Conservation (phyloP, 2,113 vertebrate genomes). For the Myotis lucifugus region DNA sequence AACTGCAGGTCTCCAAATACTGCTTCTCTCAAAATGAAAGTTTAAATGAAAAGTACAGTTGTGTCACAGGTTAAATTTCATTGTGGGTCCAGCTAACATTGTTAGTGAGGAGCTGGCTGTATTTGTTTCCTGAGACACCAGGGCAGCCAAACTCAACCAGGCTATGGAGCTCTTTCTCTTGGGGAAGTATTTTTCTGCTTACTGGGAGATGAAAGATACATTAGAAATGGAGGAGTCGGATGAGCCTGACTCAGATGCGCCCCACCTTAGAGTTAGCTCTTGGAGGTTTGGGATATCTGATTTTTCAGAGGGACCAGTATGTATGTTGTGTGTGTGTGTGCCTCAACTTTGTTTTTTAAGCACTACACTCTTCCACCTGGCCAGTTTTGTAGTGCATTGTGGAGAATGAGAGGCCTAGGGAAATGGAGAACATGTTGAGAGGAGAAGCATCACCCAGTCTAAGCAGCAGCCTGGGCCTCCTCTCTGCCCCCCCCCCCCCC, state of each 20-base stretch:
- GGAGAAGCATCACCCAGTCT: background rate
- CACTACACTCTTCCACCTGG: background rate
- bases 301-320: background rate
- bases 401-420: background rate
- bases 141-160: conserved; percentile 81
- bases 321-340: background rate
- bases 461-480: background rate
- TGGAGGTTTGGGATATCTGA: background rate
- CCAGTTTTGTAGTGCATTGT: background rate
- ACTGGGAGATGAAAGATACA: background rate
- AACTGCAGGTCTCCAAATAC: conserved; percentile 88
- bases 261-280: background rate
- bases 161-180: conserved; percentile 62
- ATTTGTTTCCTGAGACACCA: conserved; percentile 86
- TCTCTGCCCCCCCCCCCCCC: background rate
- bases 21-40: conserved; percentile 89
- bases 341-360: conserved; percentile 27
- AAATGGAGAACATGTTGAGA: background rate
- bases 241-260: background rate
- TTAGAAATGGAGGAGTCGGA: background rate
- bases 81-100: conserved; percentile 85
- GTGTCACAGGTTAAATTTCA: conserved; percentile 90
- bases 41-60: conserved; percentile 91
- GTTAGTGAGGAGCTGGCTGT: conserved; percentile 85
- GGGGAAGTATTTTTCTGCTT: background rate